Evolutionary conservation across 2,888 invertebrate species (phyloP), one percentile per base, ranked within the genome.

Genomic region (Gymnocheta viridis): DNA sequence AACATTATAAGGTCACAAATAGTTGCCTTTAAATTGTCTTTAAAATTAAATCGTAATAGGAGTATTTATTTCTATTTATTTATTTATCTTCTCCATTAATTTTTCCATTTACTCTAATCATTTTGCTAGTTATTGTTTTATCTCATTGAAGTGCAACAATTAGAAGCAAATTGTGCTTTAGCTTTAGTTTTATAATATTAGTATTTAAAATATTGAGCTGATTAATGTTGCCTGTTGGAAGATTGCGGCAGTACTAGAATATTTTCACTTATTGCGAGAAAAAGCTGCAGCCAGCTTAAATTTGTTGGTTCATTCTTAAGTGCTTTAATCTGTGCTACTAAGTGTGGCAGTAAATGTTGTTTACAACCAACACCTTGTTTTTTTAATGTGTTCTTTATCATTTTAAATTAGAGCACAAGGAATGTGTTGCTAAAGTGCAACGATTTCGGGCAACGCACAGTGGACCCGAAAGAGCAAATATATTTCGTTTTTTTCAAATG

Each of bases 121-220:
- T 66, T 70, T 76, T 41, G 29, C 32, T 64, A 70, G 76, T 83
- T 54, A 76, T 70, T 80, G 27, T 70, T 24, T 74, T 74, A 80
- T 80, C 70, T 38, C 44, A 56, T 58, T 56, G 44, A 64, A 83
- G 66, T 70, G 69, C 58, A 76, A 80, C 83, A 83, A 83, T 83
- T 83, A 76, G 70, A 17, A 58, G 49, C 69, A 70, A 80, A 80
- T 58, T 80, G 62, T 56, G 27, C 56, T 66, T n/a, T 64, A 19
- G 14, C 38, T 22, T 22, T 66, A 12, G 27, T 51, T 47, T 32
- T 27, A 32, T 4, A 9, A 32, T 35, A 41, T 47, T 47, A 24
- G 12, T 19, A 17, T 24, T 72, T 32, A 19, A 47, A 76, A 56
- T 14, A 29, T 64, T 66, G 66, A 49, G 41, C n/a, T 41, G 29